Evolutionary conservation across 2,888 invertebrate genomes (phyloP), one percentile per base, ranked within the genome.

Genomic region (Trissolcus japonicus): DNA sequence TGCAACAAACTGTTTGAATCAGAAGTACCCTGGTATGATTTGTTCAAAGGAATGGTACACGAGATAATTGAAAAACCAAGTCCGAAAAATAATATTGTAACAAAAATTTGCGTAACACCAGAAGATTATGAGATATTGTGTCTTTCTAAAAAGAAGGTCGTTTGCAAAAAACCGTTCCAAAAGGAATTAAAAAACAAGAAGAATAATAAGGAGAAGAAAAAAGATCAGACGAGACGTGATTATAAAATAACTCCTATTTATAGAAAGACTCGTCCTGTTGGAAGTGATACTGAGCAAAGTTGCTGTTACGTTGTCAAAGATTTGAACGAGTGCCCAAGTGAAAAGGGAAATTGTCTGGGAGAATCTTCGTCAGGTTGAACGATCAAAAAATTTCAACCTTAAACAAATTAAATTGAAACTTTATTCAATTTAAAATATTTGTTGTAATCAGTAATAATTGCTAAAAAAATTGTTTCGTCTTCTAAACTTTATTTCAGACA

Each of bases 31-130:
- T 84, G 84, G 83, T 83, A 83, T 48, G 57, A 80, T 19, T 65
- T 84, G 57, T 68, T 84, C 14, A 75, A 81, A 46, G 77, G 77
- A 21, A 85, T 84, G 84, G 59, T 85, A 25, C 56, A 59, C 13
- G 80, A 82, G 56, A 81, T 79, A 29, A 81, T 84, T 19, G 79
- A 82, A 19, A 62, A 50, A 7, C 9, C 7, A 2, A 51, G 61
- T 46, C 6, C 43, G 2, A 62, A 48, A 2, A 0, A 53, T 25
- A 66, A 66, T 13, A 25, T 66, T 16, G 2, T 25, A 6, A 25
- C 4, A 4, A 9, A 17, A 53, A 25, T 55, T 35, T 59, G 59
- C n/a, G 25, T 59, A 1, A 59, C 59, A 14, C 59, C 59, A 46
- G 16, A 21, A 17, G 46, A 59, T 1, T 59, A 21, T 46, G 59